Percentiles rank a stretch among this genome's conserved stretches.
These are phyloP conservation scores for Hofmannophila pseudospretella DNA, from an alignment of 2,888 invertebrate species.

Conservation along the genomic window DNA sequence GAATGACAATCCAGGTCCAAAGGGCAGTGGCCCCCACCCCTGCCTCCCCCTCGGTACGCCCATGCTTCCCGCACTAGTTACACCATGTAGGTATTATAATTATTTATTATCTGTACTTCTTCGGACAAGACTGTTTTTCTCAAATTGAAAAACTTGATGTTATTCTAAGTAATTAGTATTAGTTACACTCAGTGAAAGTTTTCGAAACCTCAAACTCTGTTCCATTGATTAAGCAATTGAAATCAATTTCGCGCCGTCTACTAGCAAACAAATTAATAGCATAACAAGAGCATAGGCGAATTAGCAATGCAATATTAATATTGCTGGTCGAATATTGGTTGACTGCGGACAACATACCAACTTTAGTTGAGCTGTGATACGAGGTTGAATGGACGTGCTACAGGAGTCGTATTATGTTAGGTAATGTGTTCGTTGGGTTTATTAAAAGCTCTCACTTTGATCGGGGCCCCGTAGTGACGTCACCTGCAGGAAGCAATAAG, in stretches of 20 bases:
- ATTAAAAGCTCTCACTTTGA: conserved; percentile 74
- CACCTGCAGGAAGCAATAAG: conserved; percentile 70
- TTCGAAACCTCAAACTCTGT: no score
- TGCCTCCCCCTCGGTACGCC: no score
- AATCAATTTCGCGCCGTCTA: conserved; percentile 7
- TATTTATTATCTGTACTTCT: no score
- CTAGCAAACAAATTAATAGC: conserved; percentile 8
- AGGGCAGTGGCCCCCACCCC: no score
- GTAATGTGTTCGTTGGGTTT: conserved; percentile 44
- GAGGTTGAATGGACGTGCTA: conserved; percentile 7
- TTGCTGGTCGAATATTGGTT: conserved; percentile 20
- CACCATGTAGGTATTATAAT: no score
- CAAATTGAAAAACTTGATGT: no score
- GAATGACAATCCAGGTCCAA: no score
- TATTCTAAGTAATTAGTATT: no score
- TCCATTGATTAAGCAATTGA: neutral
- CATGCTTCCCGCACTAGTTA: no score
- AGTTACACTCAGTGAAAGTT: no score
- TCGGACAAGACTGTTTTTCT: no score
- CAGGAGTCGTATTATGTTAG: conserved; percentile 14
- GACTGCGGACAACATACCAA: conserved; percentile 20
- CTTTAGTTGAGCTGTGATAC: conserved; percentile 8
- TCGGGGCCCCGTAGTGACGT: conserved; percentile 56
- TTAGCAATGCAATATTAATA: conserved; percentile 24
- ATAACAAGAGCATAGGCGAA: conserved; percentile 12